Base-by-base conservation (phyloP, 2,797 vertebrate species). In the Parauchenoglanis punctatus region DNA sequence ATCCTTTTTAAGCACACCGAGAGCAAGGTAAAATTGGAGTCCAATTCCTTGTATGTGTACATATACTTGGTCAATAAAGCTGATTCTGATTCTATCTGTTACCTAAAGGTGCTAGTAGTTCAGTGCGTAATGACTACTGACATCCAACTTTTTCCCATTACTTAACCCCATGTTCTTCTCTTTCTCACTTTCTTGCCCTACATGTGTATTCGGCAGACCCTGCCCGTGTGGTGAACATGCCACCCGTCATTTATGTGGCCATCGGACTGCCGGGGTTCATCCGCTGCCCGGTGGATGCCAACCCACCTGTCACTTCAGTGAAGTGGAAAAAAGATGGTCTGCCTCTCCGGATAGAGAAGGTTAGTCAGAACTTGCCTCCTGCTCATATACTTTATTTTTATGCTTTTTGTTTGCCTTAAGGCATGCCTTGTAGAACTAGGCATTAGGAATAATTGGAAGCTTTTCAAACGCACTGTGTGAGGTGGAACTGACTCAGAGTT, bases 281-380 rank as follows among this genome's bases (percentile, higher is more conserved):
- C 94, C 98, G 98, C 92, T 99, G 98, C 94, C 97, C 98, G 17
- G 97, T 97, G n/a, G 98, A 99, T 78, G 98, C 98, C 78, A 97
- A 97, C 94, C 98, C 98, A 0, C 97, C 98, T 0, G 96, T 98
- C 80, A 98, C 96, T 13, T 92, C 97, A 93, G 97, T 99, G 92
- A 99, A 98, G 93, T 99, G 98, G 98, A 99, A 97, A 94, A 99
- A 99, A 95, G 98, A 99, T 4, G 97, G 97, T 86, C 97, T 98
- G 88, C 97, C 98, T 90, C 96, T 99, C 89, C 95, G 95, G 89
- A 95, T 96, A 93, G 96, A 96, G 13, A 96, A 95, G 94, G 95
- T 96, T 86, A 94, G 91, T 68, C 13, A 13, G 81, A 77, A 20
- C 11, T 83, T 88, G 46, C 72, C 44, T 25, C 40, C 10, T 18